Base-by-base conservation (phyloP, 1,140 invertebrate genomes). In the Ceratina japonica region DNA sequence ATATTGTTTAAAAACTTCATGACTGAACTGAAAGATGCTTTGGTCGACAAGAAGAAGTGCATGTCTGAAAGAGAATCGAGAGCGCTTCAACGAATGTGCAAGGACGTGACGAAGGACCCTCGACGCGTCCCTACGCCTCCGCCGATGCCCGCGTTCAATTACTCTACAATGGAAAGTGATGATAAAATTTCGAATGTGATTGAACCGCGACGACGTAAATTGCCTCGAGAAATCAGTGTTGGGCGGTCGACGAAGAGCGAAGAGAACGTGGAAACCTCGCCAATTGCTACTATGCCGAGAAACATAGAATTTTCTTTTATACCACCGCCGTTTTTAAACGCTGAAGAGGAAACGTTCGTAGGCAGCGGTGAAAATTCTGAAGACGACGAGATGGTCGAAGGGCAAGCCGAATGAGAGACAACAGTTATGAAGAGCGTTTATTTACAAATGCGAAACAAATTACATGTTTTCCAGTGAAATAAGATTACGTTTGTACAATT, bases 361-460 rank as follows among this genome's bases (percentile, higher is more conserved):
- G 91, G 91, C 3, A 91, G 87, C 64, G 92, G 92, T 44, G 91
- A 92, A 81, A 92, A 92, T 83, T 92, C 91, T 0, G 91, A 92
- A 56, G 88, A 90, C 31, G 89, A 90, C 20, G 75, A 78, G 44
- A 15, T n/a, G 13, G 22, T 72, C 52, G 75, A 65, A 51, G n/a
- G 16, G 16, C 16, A 52, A 1, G 63, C 27, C 16, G 22, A 68
- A 20, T 49, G 22, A 56, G 2, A 54, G 51, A 31, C n/a, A 52
- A 52, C 49, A 51, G 4, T 24, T 68, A 24, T 24, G 3, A 51
- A 22, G 52, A 69, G 24, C 49, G 15, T 77, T 77, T 77, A 77
- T 77, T 77, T 77, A 71, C 75, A 77, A 1, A 62, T 51, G 59
- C 12, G 10, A 37, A 70, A 69, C 24, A 76, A 61, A 72, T 72